A percentile compares a stretch with the other conserved stretches of the same genome.
These are phyloP conservation scores for Caenorhabditis japonica DNA, from an alignment of 2,888 invertebrate species.

Conservation along the genomic window DNA sequence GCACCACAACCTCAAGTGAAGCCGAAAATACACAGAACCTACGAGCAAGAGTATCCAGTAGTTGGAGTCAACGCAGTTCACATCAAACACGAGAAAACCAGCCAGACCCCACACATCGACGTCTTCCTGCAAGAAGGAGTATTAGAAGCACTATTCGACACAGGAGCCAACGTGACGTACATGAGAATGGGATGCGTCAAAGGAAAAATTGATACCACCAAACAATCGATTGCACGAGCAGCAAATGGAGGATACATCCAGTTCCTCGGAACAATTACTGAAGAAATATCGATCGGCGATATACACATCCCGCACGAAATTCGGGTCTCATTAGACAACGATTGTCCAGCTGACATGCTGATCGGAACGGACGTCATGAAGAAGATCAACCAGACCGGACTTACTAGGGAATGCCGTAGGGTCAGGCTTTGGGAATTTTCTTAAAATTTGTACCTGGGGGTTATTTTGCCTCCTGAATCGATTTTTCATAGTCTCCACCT, in stretches of 20 bases:
- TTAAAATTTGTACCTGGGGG: too few relatives aligned
- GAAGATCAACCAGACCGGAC: slow-evolving; percentile 6
- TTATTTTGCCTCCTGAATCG: too few relatives aligned
- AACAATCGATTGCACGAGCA: neutral
- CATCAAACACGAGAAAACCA: neutral
- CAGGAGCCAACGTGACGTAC: slow-evolving; percentile 9
- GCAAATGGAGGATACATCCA: slow-evolving; percentile 1
- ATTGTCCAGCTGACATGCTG: slow-evolving; percentile 10
- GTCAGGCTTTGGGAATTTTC: too few relatives aligned
- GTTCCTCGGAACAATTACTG: neutral
- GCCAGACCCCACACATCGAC: neutral
- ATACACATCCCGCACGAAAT: neutral
- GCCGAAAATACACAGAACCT: neutral
- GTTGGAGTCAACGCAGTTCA: neutral
- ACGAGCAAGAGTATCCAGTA: neutral
- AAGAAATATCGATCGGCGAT: neutral
- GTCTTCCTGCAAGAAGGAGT: neutral
- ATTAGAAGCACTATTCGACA: slow-evolving; percentile 3
- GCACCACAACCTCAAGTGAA: too few relatives aligned
- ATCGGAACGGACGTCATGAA: slow-evolving; percentile 3
- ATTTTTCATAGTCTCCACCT: too few relatives aligned
- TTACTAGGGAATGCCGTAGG: too few relatives aligned
- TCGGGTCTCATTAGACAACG: neutral
- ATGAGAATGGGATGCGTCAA: neutral
- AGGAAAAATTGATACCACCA: neutral